Conservation (phyloP, 1,140 invertebrate genomes). For the Cotesia vestalis region DNA sequence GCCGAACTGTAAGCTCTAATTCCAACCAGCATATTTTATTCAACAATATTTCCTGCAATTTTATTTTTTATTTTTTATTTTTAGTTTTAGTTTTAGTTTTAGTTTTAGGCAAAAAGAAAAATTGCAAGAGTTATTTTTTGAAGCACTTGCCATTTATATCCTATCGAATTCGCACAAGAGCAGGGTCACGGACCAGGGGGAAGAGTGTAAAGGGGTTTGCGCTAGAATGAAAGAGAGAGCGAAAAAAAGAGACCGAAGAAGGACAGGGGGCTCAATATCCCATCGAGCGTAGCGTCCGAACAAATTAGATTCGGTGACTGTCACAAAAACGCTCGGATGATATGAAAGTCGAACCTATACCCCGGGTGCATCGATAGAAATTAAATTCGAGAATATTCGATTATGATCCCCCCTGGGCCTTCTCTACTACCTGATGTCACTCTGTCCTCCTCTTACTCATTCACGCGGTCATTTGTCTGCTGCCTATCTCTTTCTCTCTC, state of each 20-base stretch:
- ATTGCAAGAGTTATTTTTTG: slow-evolving; percentile 23
- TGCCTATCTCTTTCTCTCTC: slow-evolving; percentile 12
- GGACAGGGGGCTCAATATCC: slow-evolving; percentile 31
- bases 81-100: neutral
- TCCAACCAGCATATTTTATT: neutral
- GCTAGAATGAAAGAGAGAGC: slow-evolving; percentile 26
- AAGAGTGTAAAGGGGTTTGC: neutral
- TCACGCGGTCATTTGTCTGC: slow-evolving; percentile 16
- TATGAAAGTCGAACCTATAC: slow-evolving; percentile 62
- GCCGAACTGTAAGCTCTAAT: neutral
- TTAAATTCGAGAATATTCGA: slow-evolving; percentile 67
- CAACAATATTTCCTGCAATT: neutral
- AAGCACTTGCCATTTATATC: slow-evolving; percentile 21
- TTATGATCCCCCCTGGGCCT: slow-evolving; percentile 51
- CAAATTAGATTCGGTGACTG: slow-evolving; percentile 65
- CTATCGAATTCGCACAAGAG: slow-evolving; percentile 26
- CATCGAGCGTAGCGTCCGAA: slow-evolving; percentile 54
- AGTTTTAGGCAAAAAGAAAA: neutral
- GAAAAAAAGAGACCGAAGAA: slow-evolving; percentile 10
- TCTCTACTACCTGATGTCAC: slow-evolving; percentile 18
- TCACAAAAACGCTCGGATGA: slow-evolving; percentile 62
- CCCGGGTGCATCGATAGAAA: slow-evolving; percentile 63
- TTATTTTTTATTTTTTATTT: slow-evolving; percentile 2
- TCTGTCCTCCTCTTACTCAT: slow-evolving; percentile 28
- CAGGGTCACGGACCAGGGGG: slow-evolving; percentile 11